Evolutionary conservation across 1,140 invertebrate genomes (phyloP), one percentile per base, ranked within the genome.

Genomic region (Drosophila orosa): DNA sequence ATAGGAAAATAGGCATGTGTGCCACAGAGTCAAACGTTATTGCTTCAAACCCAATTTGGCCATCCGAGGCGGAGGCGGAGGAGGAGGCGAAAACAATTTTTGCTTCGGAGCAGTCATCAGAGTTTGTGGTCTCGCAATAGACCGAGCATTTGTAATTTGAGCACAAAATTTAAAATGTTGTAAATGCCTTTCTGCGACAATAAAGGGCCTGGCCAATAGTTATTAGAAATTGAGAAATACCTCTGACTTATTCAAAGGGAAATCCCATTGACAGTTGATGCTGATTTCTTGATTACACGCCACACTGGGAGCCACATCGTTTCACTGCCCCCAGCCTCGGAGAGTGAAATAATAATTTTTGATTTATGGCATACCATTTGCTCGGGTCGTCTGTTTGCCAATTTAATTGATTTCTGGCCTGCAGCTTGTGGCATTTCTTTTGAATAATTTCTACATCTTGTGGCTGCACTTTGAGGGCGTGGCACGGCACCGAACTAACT

Each of bases 251-350:
- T 78, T 74, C 62, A 65, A 65, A 29, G 13, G 29, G 13, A 74
- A 78, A 82, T 86, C 65, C 63, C 69, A 87, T 76, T 86, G 75
- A 82, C 78, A 75, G 58, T 72, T 76, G 61, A 71, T 62, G 44
- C 56, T 72, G 40, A 80, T 60, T 73, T 45, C 44, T 58, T 58
- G 52, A 67, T 57, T 45, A 73, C n/a, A 82, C 35, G 37, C 52
- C 68, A 42, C 75, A 73, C 48, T 58, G 42, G 3, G 29, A 24
- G 17, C 37, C 35, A 61, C 27, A 72, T 12, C 27, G 13, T 33
- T 63, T 40, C 55, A 52, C 13, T 37, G 48, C n/a, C 25, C 10
- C 25, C 10, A 25, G 24, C n/a, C 10, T 19, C 3, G 7, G 8
- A 22, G n/a, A 25, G 31, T n/a, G 7, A 42, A 76, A 22, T 67